Conservation (phyloP, 23 tunicate genomes). For the Corella eumyota region DNA sequence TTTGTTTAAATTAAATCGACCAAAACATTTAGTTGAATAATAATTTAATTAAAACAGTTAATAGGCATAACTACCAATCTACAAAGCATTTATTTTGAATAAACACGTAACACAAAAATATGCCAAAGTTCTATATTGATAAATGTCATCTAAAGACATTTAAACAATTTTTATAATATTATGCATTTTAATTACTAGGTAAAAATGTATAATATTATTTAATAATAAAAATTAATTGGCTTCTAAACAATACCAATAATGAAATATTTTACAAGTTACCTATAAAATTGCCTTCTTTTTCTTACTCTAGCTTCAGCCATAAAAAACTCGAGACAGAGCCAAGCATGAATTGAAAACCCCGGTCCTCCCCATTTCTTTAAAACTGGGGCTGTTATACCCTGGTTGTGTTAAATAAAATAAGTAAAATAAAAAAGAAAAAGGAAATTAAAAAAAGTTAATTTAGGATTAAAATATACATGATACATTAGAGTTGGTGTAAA, state of each 20-base stretch:
- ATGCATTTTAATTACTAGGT: not conserved
- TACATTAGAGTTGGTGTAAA: no score
- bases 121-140: not conserved
- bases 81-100: not conserved
- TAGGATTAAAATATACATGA: no score
- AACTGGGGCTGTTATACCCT: slow-evolving; percentile 82
- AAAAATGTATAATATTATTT: no score
- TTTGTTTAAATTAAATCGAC: no score
- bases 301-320: slow-evolving; percentile 22
- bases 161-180: not conserved
- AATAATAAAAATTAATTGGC: no score
- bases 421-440: no score
- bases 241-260: not conserved
- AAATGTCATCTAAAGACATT: no score
- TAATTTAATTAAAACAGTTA: no score
- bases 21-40: no score
- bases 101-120: not conserved
- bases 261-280: slow-evolving; percentile 21
- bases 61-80: no score
- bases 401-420: no score
- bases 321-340: slow-evolving; percentile 78
- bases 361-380: slow-evolving; percentile 86
- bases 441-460: no score
- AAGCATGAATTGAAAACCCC: slow-evolving; percentile 60
- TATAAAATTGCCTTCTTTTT: slow-evolving; percentile 81